Base-by-base conservation (phyloP, 2,888 invertebrate species). In the Subacronicta megacephala region DNA sequence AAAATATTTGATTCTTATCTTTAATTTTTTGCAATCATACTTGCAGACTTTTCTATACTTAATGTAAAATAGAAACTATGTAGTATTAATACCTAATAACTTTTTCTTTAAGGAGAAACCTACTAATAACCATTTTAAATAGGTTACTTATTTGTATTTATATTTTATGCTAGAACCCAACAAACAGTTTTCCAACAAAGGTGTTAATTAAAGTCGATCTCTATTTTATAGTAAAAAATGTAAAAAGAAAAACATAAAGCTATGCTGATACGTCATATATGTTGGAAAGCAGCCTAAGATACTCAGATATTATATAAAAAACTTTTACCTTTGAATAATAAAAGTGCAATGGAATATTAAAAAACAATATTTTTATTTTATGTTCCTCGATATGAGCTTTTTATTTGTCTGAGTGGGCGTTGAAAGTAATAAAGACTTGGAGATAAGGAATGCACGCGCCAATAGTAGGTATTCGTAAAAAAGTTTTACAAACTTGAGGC, bases 241-340 rank as follows among this genome's bases (percentile, higher is more conserved):
- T 37, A 62, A 51, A 15, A 7, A n/a, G n/a, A n/a, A 41, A 51
- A 50, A 40, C 18, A 53, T 36, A 23, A 15, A 10, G 12, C 42
- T 44, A 53, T 36, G n/a, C 41, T 42, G 26, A 50, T 50, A 40
- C 36, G 44, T 59, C 51, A 45, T 36, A 38, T 49, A 71, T 47
- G 66, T 74, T 74, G 55, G 49, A 74, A 63, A 67, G 40, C 71
- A 73, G 70, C 56, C 63, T 78, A 76, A 64, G 77, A 82, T 80
- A 81, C 80, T 81, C 79, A 81, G 67, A 62, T 62, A 57, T 56
- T 65, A 67, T 67, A 42, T 67, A 42, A 68, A 60, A 61, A 66
- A 46, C 46, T 35, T 59, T 63, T 69, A 69, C 62, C 29, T 62
- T 63, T 75, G 40, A 61, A 74, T 71, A 79, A 65, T 79, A 72